These are phyloP conservation scores for Condylostylus longicornis DNA, from an alignment of 1,140 invertebrate species.

Conservation along the genomic window DNA sequence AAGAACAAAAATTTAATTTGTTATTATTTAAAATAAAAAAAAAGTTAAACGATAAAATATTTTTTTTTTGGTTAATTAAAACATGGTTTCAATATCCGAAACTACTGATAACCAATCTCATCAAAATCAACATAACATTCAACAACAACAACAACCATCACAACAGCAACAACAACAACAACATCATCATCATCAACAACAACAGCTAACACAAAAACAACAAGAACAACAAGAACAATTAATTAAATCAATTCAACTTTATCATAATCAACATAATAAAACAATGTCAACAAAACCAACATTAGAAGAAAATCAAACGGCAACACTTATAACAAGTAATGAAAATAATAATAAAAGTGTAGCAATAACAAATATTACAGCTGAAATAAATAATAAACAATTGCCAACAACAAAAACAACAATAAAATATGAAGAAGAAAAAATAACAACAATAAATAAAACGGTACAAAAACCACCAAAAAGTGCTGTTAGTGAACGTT, in stretches of 20 bases:
- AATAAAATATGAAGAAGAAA: not conserved
- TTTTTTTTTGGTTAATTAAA: no score
- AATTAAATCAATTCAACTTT: constrained; percentile 3
- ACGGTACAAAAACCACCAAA: constrained; percentile 10
- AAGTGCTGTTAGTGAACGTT: constrained; percentile 42
- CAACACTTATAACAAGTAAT: not conserved
- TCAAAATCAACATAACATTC: no score
- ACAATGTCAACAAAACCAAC: constrained; percentile 5
- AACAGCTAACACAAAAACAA: constrained; percentile 4
- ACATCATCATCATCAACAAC: constrained; percentile 5
- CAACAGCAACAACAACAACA: constrained; percentile 5
- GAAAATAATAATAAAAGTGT: constrained; percentile 6
- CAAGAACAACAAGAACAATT: constrained; percentile 3
- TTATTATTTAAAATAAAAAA: no score
- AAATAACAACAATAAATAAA: constrained; percentile 3
- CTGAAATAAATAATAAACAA: not conserved
- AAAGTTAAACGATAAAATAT: no score
- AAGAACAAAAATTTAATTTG: no score
- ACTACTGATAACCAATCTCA: no score
- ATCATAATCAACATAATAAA: constrained; percentile 4
- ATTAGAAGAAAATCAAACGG: not conserved
- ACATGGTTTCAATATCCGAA: no score
- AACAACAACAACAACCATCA: constrained; percentile 3
- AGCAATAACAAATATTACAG: not conserved
- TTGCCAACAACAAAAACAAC: not conserved